Evolutionary conservation across 2,888 invertebrate species (phyloP).

Genomic region (Drosophila pegasa): DNA sequence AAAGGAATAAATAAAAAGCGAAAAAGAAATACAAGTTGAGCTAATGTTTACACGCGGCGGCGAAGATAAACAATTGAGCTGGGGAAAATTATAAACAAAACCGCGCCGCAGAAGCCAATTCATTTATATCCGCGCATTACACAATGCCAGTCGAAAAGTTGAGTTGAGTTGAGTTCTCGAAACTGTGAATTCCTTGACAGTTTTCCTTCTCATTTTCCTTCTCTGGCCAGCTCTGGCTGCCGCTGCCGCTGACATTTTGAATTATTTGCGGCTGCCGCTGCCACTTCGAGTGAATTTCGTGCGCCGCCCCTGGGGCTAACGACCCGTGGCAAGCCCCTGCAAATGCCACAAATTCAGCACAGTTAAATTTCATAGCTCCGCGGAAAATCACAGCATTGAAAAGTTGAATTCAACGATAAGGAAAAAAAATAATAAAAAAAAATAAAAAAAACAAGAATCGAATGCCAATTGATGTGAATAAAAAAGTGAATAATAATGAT

Average conservation of each 20-base stretch:
- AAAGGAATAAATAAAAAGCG: slow-evolving; percentile 54
- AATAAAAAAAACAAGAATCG: slow-evolving; percentile 4
- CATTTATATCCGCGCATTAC: slow-evolving; percentile 34
- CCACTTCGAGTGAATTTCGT: slow-evolving; percentile 25
- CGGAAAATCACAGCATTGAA: slow-evolving; percentile 43
- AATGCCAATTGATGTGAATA: slow-evolving; percentile 55
- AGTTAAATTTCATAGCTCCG: slow-evolving; percentile 34
- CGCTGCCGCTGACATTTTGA: slow-evolving; percentile 76
- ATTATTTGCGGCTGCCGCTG: slow-evolving; percentile 64
- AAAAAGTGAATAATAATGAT: slow-evolving; percentile 39
- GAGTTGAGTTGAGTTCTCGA: slow-evolving; percentile 29
- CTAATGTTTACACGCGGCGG: slow-evolving; percentile 44
- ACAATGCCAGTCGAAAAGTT: slow-evolving; percentile 17
- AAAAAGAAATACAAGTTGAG: slow-evolving; percentile 25
- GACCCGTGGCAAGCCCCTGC: slow-evolving; percentile 48
- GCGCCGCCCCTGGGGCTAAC: slow-evolving; percentile 47
- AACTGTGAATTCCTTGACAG: slow-evolving; percentile 64
- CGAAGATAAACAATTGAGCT: slow-evolving; percentile 48
- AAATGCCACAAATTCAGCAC: slow-evolving; percentile 4
- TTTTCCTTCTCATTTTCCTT: slow-evolving; percentile 33
- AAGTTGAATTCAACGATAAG: slow-evolving; percentile 55
- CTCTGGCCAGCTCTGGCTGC: slow-evolving; percentile 32
- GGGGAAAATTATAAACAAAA: slow-evolving; percentile 46
- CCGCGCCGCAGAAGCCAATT: slow-evolving; percentile 14
- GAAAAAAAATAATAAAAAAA: slow-evolving; percentile 27